Base-by-base conservation (phyloP, 1,140 invertebrate genomes). In the Conus ventricosus region DNA sequence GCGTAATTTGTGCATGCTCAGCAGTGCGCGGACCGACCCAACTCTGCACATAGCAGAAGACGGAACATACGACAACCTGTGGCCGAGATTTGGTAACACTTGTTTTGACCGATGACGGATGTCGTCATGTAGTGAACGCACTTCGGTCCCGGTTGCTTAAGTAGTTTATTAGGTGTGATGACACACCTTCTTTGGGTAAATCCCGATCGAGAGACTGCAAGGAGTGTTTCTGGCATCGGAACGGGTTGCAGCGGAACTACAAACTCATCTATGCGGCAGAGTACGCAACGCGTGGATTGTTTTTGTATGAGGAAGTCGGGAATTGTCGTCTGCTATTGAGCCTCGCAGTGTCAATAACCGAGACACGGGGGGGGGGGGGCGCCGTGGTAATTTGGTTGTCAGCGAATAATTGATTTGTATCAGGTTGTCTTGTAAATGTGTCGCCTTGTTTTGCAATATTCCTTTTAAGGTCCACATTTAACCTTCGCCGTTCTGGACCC, bases 21-120 rank as follows among this genome's bases (percentile, higher is more conserved):
- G 76, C 25, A 15, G 11, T 6, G 7, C 76, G 51, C 15, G 27
- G 8, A 54, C 39, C 5, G 80, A 54, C 57, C 57, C 57, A 60
- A 60, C 8, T 60, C 15, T 60, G 57, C 8, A 2, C 10, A 51
- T 81, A 23, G 80, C 80, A 51, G 80, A 39, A 81, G 80, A 51
- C 39, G 17, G 51, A 54, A 51, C 80, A 54, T 7, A 13, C 13
- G 25, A 39, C n/a, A 78, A 39, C 76, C 76, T 78, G 76, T 81
- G 53, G 51, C 80, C 80, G 39, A 81, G 80, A 81, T 81, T 81
- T 81, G 54, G 80, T 81, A 53, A 81, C 39, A 81, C 80, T 81
- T 81, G 80, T 81, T 71, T 71, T 71, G 67, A 23, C 11, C 67
- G 15, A 71, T 71, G 67, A 71, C 23, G 67, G 67, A 71, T 71